phyloP scores from a whole-genome alignment of 2,797 vertebrate species.

The Hybognathus amarus region DNA sequence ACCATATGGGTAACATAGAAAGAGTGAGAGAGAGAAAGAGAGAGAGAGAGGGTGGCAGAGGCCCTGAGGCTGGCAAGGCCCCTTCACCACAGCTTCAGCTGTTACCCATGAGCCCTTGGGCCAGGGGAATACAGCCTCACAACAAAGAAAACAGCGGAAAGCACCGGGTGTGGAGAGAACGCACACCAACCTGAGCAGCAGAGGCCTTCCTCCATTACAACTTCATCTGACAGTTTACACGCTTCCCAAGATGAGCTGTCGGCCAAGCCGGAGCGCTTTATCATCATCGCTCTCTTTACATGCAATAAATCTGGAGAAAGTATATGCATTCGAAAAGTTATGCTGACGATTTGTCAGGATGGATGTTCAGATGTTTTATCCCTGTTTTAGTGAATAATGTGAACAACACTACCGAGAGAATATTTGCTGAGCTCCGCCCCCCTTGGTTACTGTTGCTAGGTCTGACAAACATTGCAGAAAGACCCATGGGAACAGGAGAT shows the following conservation, averaged over 20 bases:
- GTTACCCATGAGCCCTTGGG: slow-evolving; percentile 92
- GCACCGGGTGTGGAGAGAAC: slow-evolving; percentile 31
- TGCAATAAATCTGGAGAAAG: slow-evolving; percentile 23
- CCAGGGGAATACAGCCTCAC: slow-evolving; percentile 69
- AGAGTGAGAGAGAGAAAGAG: slow-evolving; percentile 41
- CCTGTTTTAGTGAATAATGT: neutral
- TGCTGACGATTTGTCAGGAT: slow-evolving; percentile 14
- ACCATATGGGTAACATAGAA: slow-evolving; percentile 83
- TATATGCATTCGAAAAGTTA: slow-evolving; percentile 8
- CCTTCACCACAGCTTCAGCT: slow-evolving; percentile 86
- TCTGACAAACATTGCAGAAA: slow-evolving; percentile 1
- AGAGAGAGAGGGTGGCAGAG: slow-evolving; percentile 78
- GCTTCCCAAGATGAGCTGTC: slow-evolving; percentile 41
- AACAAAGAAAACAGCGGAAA: slow-evolving; percentile 63
- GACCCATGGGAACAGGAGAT: neutral
- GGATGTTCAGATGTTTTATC: neutral
- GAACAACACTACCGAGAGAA: neutral
- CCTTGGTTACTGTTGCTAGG: slow-evolving; percentile 6
- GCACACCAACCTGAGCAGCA: slow-evolving; percentile 35
- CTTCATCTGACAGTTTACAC: slow-evolving; percentile 46
- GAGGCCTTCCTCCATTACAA: slow-evolving; percentile 42
- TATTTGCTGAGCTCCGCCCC: neutral
- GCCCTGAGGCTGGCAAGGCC: slow-evolving; percentile 88
- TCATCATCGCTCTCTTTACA: neutral
- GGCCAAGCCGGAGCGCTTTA: neutral